phyloP scores from a whole-genome alignment of 2,797 vertebrate species.

The Ctenopoma kingsleyae region DNA sequence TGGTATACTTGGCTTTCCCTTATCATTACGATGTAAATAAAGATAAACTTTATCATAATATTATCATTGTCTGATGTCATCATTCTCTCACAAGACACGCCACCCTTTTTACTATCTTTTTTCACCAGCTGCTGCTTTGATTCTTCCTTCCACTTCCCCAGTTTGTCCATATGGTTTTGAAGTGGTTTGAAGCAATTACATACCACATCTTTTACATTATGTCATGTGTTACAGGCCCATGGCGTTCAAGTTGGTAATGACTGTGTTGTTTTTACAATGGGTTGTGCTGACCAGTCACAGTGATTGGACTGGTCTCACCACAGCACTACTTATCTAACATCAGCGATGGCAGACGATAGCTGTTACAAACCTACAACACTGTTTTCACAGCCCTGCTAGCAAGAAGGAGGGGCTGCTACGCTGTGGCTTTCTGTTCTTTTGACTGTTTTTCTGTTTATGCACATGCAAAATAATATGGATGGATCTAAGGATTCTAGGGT shows the following conservation, averaged over 20 bases:
- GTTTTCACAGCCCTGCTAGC: constrained; percentile 40
- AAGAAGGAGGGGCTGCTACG: constrained; percentile 9
- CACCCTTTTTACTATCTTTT: not conserved
- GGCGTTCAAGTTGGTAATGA: constrained; percentile 45
- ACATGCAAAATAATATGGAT: not conserved
- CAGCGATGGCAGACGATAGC: constrained; percentile 38
- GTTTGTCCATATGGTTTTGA: constrained; percentile 36
- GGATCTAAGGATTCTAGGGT: not conserved
- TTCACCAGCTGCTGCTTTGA: constrained; percentile 45
- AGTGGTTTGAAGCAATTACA: constrained; percentile 44
- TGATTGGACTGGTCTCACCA: constrained; percentile 47
- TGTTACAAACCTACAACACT: constrained; percentile 28
- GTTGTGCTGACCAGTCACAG: constrained; percentile 29
- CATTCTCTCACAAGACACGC: constrained; percentile 9
- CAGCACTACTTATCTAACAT: constrained; percentile 61
- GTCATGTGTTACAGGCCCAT: constrained; percentile 14
- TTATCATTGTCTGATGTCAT: constrained; percentile 16
- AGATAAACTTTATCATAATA: constrained; percentile 18
- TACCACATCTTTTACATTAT: constrained; percentile 33
- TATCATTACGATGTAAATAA: constrained; percentile 30
- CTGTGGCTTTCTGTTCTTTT: not conserved
- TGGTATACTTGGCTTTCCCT: constrained; percentile 1
- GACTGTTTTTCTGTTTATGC: not conserved
- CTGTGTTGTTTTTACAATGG: constrained; percentile 27
- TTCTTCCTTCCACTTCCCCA: constrained; percentile 23